phyloP scores from a whole-genome alignment of 1,140 invertebrate genomes.

The Drosophila punjabiensis region DNA sequence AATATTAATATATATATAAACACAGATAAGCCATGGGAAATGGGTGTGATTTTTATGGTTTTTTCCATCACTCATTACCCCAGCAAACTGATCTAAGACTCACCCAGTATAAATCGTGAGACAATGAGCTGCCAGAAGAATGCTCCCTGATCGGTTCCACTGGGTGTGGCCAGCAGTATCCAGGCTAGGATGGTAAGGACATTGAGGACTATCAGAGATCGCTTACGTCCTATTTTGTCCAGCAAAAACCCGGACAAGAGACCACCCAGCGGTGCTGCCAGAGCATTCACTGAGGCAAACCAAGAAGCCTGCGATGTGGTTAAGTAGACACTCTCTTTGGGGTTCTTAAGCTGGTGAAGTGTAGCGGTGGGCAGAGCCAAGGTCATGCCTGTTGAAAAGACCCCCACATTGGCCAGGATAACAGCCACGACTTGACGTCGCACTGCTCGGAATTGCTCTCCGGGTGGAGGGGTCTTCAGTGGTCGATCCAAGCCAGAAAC shows the following conservation, averaged over 20 bases:
- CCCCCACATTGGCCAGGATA: conserved; percentile 74
- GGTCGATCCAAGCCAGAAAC: conserved; percentile 56
- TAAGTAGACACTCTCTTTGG: conserved; percentile 53
- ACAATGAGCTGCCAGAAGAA: conserved; percentile 73
- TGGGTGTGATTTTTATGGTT: conserved; percentile 13
- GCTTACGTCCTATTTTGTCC: conserved; percentile 76
- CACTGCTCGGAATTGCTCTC: conserved; percentile 69
- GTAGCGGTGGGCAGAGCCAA: conserved; percentile 75
- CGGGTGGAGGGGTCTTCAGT: conserved; percentile 53
- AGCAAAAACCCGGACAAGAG: conserved; percentile 69
- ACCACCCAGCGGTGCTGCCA: conserved; percentile 78
- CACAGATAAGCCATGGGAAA: conserved; percentile 8
- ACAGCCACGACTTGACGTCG: conserved; percentile 71
- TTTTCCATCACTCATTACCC: background rate
- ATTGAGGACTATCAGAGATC: conserved; percentile 73
- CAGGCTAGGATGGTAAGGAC: conserved; percentile 68
- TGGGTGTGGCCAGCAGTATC: conserved; percentile 69
- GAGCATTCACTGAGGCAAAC: conserved; percentile 79
- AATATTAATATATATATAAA: background rate
- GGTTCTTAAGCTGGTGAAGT: conserved; percentile 55
- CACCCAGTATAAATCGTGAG: conserved; percentile 72
- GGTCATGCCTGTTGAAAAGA: conserved; percentile 71
- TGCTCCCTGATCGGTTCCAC: conserved; percentile 9
- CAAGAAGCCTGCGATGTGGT: conserved; percentile 64
- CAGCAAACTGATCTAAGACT: conserved; percentile 11